These are phyloP conservation scores for Epinephelus cyanopodus DNA, from an alignment of 2,113 vertebrate species.

Conservation along the genomic window DNA sequence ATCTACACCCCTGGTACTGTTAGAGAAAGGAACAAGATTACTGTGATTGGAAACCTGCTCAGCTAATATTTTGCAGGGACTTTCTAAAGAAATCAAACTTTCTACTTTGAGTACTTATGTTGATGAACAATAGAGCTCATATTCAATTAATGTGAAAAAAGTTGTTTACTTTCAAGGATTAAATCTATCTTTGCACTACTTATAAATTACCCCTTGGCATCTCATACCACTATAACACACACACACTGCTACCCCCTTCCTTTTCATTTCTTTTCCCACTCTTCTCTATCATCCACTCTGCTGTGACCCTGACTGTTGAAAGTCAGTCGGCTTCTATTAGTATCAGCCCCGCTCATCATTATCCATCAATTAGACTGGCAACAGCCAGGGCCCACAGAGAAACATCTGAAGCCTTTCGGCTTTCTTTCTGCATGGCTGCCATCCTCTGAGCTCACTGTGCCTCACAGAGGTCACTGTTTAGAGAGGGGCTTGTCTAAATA, in stretches of 20 bases:
- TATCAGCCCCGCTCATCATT: slow-evolving; percentile 74
- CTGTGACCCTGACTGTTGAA: slow-evolving; percentile 67
- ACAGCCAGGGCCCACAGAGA: slow-evolving; percentile 66
- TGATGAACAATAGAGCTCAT: background rate
- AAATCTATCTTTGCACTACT: background rate
- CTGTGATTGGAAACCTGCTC: background rate
- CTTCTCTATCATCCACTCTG: slow-evolving; percentile 20
- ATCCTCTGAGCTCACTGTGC: slow-evolving; percentile 37
- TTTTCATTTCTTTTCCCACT: slow-evolving; percentile 21
- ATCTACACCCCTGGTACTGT: background rate
- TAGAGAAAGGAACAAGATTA: background rate
- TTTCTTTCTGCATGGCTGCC: slow-evolving; percentile 30
- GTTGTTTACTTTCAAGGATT: slow-evolving; percentile 9
- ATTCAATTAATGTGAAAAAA: background rate
- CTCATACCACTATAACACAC: background rate
- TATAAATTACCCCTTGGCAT: slow-evolving; percentile 12
- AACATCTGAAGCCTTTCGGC: slow-evolving; percentile 80
- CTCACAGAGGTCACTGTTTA: slow-evolving; percentile 29
- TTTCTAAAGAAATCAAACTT: too few relatives aligned
- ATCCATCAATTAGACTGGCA: slow-evolving; percentile 79
- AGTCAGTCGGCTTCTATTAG: slow-evolving; percentile 79
- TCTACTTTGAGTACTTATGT: background rate
- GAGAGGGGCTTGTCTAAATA: slow-evolving; percentile 22
- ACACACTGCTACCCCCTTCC: slow-evolving; percentile 5
- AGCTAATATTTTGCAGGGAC: background rate